A percentile compares a stretch with the other conserved stretches of the same genome.
These are phyloP conservation scores for Micropoecilia bifurca DNA, from an alignment of 2,797 vertebrate species.

Conservation along the genomic window DNA sequence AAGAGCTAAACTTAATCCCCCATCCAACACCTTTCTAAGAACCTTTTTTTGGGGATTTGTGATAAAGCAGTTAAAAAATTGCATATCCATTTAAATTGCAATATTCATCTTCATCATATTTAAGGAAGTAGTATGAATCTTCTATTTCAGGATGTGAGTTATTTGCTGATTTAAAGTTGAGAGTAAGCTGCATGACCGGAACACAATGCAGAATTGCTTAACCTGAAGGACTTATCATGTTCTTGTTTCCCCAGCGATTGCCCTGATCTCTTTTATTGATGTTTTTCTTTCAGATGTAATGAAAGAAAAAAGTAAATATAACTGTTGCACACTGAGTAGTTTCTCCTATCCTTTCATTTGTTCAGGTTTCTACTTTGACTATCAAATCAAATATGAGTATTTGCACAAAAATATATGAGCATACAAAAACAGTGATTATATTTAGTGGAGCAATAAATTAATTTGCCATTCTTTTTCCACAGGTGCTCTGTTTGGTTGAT, in stretches of 20 bases:
- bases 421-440: background rate
- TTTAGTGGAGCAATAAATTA: background rate
- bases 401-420: background rate
- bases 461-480: background rate
- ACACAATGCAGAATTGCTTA: background rate
- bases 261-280: background rate
- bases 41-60: background rate
- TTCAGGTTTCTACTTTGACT: background rate
- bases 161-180: background rate
- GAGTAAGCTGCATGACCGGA: background rate
- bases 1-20: background rate
- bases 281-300: background rate
- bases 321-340: background rate
- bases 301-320: background rate
- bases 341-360: background rate
- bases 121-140: background rate
- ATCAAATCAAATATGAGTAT: background rate
- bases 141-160: background rate
- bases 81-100: background rate
- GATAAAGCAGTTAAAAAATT: background rate
- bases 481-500: too few species aligned
- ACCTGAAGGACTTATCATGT: background rate
- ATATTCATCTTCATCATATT: background rate
- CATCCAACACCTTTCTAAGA: background rate
- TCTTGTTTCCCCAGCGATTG: background rate